Percentiles rank a stretch among this genome's conserved stretches.
Evolutionary conservation across 35 echinoderm and acorn worm genomes (phyloP).

Genomic region (Diadema setosum): DNA sequence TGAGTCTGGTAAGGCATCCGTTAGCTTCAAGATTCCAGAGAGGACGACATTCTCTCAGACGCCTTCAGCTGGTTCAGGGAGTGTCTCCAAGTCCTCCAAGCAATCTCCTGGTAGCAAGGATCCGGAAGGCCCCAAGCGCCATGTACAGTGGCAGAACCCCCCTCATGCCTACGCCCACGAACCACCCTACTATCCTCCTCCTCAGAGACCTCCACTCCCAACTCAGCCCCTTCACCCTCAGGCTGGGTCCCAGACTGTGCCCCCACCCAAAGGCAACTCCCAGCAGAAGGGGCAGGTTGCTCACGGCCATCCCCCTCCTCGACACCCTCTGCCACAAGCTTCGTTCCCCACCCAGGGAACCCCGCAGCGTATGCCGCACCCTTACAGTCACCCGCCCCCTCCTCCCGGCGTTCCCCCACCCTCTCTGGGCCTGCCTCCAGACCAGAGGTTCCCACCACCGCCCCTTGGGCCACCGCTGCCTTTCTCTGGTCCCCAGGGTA

Average conservation of each 20-base stretch:
- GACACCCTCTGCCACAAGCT: not conserved
- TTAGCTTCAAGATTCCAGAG: no score
- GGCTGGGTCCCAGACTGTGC: not conserved
- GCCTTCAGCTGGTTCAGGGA: not conserved
- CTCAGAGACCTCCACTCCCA: not conserved
- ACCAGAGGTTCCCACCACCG: not conserved
- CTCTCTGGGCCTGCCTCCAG: not conserved
- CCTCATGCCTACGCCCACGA: not conserved
- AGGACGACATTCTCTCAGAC: no score
- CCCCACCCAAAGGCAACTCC: not conserved
- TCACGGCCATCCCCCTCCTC: not conserved
- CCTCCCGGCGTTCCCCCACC: not conserved
- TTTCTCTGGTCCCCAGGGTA: not conserved
- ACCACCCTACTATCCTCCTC: not conserved
- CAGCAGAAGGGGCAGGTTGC: no score
- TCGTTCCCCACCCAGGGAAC: not conserved
- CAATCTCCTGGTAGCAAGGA: conserved; percentile 26
- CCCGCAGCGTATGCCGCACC: not conserved
- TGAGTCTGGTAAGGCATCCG: no score
- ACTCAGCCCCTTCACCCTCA: not conserved
- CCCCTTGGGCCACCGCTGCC: not conserved
- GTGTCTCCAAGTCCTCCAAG: conserved; percentile 25
- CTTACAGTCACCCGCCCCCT: not conserved
- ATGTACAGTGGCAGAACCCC: conserved; percentile 23
- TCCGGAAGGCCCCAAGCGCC: not conserved